These are phyloP conservation scores for Cetoscarus ocellatus DNA, from an alignment of 2,797 vertebrate species.

Conservation along the genomic window DNA sequence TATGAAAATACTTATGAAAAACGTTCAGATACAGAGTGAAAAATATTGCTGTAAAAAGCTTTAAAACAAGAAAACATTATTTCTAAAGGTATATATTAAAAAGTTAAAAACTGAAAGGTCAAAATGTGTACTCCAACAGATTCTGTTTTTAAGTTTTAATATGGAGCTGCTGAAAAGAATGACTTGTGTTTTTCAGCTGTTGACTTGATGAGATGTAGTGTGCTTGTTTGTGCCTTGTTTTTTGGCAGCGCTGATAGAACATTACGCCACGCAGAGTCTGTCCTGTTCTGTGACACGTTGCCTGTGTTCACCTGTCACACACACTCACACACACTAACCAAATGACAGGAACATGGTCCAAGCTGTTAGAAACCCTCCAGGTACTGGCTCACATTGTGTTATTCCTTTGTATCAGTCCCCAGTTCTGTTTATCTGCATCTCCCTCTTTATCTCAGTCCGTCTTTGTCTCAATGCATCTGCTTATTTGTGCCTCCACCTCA, in stretches of 20 bases:
- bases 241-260: slow-evolving; percentile 51
- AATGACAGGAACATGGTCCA: slow-evolving; percentile 54
- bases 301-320: slow-evolving; percentile 56
- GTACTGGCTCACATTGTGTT: slow-evolving; percentile 48
- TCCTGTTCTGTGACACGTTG: slow-evolving; percentile 59
- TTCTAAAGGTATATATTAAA: too few species aligned
- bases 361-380: slow-evolving; percentile 53
- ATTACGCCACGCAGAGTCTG: slow-evolving; percentile 35
- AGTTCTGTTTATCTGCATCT: slow-evolving; percentile 46
- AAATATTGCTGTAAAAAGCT: too few species aligned
- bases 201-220: slow-evolving; percentile 5
- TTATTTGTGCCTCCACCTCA: slow-evolving; percentile 25
- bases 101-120: neutral
- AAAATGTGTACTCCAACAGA: neutral
- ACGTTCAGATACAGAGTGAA: too few species aligned
- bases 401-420: slow-evolving; percentile 44
- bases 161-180: neutral
- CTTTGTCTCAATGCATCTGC: slow-evolving; percentile 21
- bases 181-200: slow-evolving; percentile 5
- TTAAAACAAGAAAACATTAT: too few species aligned
- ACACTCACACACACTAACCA: slow-evolving; percentile 11
- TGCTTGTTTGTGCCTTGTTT: slow-evolving; percentile 15
- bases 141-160: neutral
- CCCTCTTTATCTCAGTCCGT: slow-evolving; percentile 30
- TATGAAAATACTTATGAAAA: too few species aligned